Evolutionary conservation across 2,888 invertebrate species (phyloP).

Genomic region (Chrysodeixis includens): DNA sequence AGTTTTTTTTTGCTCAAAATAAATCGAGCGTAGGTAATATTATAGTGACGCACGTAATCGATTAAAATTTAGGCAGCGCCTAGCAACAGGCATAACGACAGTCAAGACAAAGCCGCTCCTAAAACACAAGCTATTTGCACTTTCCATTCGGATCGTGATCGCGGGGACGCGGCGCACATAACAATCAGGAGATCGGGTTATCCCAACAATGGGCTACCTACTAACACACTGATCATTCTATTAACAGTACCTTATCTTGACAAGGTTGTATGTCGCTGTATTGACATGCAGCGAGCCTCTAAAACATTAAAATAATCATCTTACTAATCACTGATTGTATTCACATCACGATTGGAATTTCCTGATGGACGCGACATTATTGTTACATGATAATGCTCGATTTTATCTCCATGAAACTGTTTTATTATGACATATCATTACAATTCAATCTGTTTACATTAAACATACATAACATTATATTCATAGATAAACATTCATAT

Average conservation of each 20-base stretch:
- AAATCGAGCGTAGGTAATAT: conserved; percentile 33
- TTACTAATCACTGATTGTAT: conserved; percentile 62
- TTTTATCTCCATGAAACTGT: conserved; percentile 64
- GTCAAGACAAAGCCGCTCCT: conserved; percentile 54
- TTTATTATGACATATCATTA: conserved; percentile 27
- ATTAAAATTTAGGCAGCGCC: conserved; percentile 47
- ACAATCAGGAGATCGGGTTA: conserved; percentile 63
- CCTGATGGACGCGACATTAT: conserved; percentile 68
- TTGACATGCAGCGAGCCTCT: conserved; percentile 45
- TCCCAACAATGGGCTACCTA: conserved; percentile 58
- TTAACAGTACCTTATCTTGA: conserved; percentile 41
- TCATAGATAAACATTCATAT: no score
- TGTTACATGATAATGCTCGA: conserved; percentile 65
- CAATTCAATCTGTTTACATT: conserved; percentile 8
- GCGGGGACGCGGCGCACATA: conserved; percentile 61
- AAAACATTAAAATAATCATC: conserved; percentile 52
- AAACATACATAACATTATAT: background rate
- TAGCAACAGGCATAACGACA: conserved; percentile 63
- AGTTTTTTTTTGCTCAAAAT: conserved; percentile 21
- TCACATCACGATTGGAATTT: conserved; percentile 71
- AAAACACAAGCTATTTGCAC: conserved; percentile 62
- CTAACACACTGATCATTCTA: conserved; percentile 48
- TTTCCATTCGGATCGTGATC: conserved; percentile 66
- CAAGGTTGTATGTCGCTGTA: conserved; percentile 43
- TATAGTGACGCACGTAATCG: conserved; percentile 52